These are phyloP conservation scores for Erannis defoliaria DNA, from an alignment of 2,888 invertebrate genomes.

Conservation along the genomic window DNA sequence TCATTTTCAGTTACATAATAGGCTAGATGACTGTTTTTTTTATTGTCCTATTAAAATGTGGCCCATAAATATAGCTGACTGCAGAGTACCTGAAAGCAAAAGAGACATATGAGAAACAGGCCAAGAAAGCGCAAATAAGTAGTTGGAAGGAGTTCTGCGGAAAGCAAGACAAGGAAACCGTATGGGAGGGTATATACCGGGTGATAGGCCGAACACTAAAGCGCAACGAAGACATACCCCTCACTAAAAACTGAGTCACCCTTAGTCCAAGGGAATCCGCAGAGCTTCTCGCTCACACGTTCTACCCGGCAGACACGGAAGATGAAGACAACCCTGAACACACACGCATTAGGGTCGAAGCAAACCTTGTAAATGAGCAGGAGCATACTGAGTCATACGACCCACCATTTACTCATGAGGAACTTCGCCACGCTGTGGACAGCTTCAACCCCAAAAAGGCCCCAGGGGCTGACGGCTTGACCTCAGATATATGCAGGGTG, in stretches of 20 bases:
- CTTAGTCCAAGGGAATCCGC: slow-evolving; percentile 15
- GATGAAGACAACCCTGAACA: slow-evolving; percentile 24
- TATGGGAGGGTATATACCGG: slow-evolving; percentile 35
- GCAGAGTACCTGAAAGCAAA: slow-evolving; percentile 36
- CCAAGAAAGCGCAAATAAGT: slow-evolving; percentile 19
- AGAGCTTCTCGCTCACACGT: slow-evolving; percentile 18
- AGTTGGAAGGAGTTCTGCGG: slow-evolving; percentile 44
- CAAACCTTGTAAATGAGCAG: slow-evolving; percentile 20
- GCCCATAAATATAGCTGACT: no score
- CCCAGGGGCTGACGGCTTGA: background rate
- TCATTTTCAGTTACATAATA: no score
- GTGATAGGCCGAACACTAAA: slow-evolving; percentile 16
- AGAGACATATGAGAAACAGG: slow-evolving; percentile 33
- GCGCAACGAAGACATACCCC: slow-evolving; percentile 16
- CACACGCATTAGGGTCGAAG: background rate
- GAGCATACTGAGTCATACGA: slow-evolving; percentile 20
- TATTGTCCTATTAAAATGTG: no score
- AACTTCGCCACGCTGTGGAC: slow-evolving; percentile 17
- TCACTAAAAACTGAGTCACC: background rate
- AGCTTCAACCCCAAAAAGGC: slow-evolving; percentile 40
- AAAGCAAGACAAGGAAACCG: slow-evolving; percentile 25
- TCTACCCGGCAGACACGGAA: slow-evolving; percentile 24
- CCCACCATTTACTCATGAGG: slow-evolving; percentile 37
- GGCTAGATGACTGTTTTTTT: no score
- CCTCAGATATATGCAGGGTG: background rate